phyloP scores from a whole-genome alignment of 2,113 vertebrate genomes.

The Hemiscyllium ocellatum region DNA sequence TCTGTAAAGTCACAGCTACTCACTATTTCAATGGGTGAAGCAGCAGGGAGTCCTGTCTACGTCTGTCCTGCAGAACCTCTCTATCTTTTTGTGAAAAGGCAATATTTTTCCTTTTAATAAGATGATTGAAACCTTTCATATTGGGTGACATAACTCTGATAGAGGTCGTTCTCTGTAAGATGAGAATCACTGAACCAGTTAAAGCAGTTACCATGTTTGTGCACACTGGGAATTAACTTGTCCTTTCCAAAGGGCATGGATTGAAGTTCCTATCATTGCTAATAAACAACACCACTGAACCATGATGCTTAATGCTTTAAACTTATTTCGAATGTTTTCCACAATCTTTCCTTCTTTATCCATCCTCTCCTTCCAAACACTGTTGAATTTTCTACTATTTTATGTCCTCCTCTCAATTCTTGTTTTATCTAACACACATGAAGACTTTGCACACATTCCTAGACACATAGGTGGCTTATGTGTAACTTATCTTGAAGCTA shows the following conservation, averaged over 20 bases:
- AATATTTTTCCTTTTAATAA: conserved; percentile 12
- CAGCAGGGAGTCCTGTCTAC: background rate
- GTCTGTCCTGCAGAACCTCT: background rate
- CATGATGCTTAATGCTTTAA: background rate
- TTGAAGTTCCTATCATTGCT: background rate
- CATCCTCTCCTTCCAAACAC: background rate
- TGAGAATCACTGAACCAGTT: background rate
- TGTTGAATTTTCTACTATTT: background rate
- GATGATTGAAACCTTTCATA: background rate
- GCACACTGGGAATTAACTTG: background rate
- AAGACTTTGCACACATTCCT: background rate
- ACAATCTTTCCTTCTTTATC: background rate
- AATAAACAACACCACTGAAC: background rate
- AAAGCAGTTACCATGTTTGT: background rate
- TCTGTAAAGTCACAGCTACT: background rate
- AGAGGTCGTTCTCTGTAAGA: background rate
- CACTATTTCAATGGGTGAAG: background rate
- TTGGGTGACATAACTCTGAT: background rate
- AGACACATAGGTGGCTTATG: background rate
- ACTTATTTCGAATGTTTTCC: background rate
- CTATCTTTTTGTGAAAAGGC: background rate
- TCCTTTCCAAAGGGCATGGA: background rate
- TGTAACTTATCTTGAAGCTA: background rate
- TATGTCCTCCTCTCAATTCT: background rate
- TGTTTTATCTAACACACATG: background rate